Evolutionary conservation across 2,888 invertebrate species (phyloP).

Genomic region (Xestia ashworthii): DNA sequence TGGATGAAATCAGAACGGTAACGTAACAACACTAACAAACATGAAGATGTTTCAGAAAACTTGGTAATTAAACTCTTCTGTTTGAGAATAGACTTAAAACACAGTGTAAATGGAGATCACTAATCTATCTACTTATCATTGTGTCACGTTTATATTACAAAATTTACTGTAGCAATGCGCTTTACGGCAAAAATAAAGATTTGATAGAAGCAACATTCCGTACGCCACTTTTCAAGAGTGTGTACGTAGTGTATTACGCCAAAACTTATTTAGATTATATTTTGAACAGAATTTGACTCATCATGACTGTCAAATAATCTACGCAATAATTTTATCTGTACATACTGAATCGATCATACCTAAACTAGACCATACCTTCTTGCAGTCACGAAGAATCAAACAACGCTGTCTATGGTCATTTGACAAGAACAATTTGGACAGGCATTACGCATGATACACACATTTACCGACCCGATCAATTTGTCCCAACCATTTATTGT

Average conservation of each 20-base stretch:
- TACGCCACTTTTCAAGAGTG: neutral
- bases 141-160: neutral
- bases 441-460: constrained; percentile 44
- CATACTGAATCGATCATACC: neutral
- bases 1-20: neutral
- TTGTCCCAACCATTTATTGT: constrained; percentile 59
- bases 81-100: neutral
- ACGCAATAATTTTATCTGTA: neutral
- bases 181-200: neutral
- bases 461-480: constrained; percentile 55
- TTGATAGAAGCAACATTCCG: neutral
- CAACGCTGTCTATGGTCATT: neutral
- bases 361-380: neutral
- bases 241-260: no score
- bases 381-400: neutral
- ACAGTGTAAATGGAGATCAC: neutral
- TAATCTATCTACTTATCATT: neutral
- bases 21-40: neutral
- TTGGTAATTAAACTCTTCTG: neutral
- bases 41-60: neutral
- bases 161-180: neutral
- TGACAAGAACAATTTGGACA: constrained; percentile 36
- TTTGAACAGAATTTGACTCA: neutral
- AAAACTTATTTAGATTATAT: neutral
- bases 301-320: neutral